Evolutionary conservation across 2,888 invertebrate species (phyloP).

Genomic region (Nematopogon swammerdamellus): DNA sequence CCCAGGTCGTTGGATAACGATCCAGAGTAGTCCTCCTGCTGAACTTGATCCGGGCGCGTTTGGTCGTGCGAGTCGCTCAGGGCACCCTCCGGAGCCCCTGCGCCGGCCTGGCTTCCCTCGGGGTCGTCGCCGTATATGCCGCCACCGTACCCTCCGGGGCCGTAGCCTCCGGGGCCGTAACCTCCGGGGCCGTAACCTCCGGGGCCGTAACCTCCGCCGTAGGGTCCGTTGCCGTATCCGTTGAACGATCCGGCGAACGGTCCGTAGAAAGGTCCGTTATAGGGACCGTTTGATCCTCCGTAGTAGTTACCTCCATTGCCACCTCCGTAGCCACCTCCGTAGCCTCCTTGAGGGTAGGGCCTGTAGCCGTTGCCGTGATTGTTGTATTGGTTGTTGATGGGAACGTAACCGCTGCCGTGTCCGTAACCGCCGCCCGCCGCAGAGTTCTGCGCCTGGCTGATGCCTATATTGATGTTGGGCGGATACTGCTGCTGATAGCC

Average conservation of each 20-base stretch:
- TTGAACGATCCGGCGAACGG: conserved; percentile 24
- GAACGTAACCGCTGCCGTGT: conserved; percentile 24
- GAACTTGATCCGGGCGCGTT: too few species aligned
- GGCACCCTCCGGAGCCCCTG: too few species aligned
- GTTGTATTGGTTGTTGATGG: conserved; percentile 29
- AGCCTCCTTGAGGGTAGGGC: conserved; percentile 14
- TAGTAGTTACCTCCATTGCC: conserved; percentile 24
- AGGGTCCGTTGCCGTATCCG: conserved; percentile 32
- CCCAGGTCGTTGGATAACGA: too few species aligned
- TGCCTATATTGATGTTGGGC: conserved; percentile 40
- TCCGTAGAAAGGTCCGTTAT: conserved; percentile 39
- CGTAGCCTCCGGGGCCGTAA: conserved; percentile 15
- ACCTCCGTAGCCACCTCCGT: conserved; percentile 5
- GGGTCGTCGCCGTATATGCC: too few species aligned
- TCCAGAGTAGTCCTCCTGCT: too few species aligned
- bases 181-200: conserved; percentile 13
- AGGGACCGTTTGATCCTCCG: conserved; percentile 34
- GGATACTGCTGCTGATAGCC: conserved; percentile 17
- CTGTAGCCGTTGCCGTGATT: conserved; percentile 14
- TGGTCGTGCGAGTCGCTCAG: too few species aligned
- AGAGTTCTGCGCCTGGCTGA: conserved; percentile 44
- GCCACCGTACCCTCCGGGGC: too few species aligned
- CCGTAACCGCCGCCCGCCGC: conserved; percentile 33
- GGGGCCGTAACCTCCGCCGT: conserved; percentile 19
- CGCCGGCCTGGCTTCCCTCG: too few species aligned